Percentiles rank a stretch among this genome's conserved stretches.
Evolutionary conservation across 2,797 vertebrate genomes (phyloP).

Genomic region (Ptychadena robeensis): DNA sequence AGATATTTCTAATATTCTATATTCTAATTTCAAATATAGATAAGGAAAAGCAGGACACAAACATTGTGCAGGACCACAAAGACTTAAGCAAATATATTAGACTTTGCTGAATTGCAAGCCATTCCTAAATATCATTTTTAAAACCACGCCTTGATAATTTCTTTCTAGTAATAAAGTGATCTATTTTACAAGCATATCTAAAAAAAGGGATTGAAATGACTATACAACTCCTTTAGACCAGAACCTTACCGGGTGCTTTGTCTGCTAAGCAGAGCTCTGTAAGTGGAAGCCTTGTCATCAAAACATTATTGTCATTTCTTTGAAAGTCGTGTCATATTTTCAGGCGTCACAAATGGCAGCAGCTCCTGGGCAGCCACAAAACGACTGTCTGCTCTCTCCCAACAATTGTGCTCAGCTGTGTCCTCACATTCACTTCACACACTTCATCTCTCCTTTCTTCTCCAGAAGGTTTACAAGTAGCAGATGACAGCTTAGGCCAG

Average conservation of each 20-base stretch:
- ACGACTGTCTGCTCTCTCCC: background rate
- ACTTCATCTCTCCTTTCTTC: constrained; percentile 31
- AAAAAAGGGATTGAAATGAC: background rate
- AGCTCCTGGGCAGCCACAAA: background rate
- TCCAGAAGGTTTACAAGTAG: constrained; percentile 48
- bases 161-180: too few relatives aligned
- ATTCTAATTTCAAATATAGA: too few relatives aligned
- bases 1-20: too few relatives aligned
- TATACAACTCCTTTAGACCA: background rate
- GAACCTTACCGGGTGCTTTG: background rate
- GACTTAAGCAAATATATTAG: too few relatives aligned
- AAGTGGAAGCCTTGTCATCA: background rate
- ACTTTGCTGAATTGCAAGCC: too few relatives aligned
- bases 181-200: background rate
- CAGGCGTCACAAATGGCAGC: background rate
- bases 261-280: background rate
- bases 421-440: constrained; percentile 44
- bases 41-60: too few relatives aligned
- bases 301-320: background rate
- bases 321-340: constrained; percentile 7
- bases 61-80: too few relatives aligned
- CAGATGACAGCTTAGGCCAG: constrained; percentile 52
- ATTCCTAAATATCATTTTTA: too few relatives aligned
- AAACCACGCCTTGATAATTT: too few relatives aligned
- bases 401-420: constrained; percentile 12